Evolutionary conservation across 2,113 vertebrate species (phyloP), one percentile per base, ranked within the genome.

Genomic region (Hyperoodon ampullatus): DNA sequence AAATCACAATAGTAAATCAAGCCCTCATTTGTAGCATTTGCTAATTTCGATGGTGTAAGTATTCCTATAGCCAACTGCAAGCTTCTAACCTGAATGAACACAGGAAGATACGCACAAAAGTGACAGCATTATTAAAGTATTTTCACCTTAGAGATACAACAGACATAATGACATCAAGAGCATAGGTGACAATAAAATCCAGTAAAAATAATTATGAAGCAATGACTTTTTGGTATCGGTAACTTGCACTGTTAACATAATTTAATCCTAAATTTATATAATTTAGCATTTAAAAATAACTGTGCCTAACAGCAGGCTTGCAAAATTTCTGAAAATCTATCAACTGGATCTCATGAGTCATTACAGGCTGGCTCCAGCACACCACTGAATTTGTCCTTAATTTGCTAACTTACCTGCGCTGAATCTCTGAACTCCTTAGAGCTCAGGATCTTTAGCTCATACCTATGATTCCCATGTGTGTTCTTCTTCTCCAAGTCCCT

Each of bases 391-490:
- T 12, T 13, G 42, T 23, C 12, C 26, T 44, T 55, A 26, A 4
- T 15, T 26, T 53, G 28, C 71, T 23, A 5, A 15, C 1, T 14
- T 30, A 23, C 35, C 39, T 1, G 19, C 47, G 23, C 74, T 33
- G 24, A 18, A 35, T 11, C 72, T 42, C 58, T 60, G 66, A n/a
- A 24, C 26, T 30, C 23, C 33, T 19, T 15, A 3, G 23, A 26
- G 14, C 33, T 5, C 39, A 4, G 61, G 13, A 5, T 24, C 68
- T n/a, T 21, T 0, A 0, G 35, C 14, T 3, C 11, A 1, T n/a
- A 3, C 71, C 24, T 16, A 1, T 24, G 18, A 19, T 42, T 15
- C 8, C n/a, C 14, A 18, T 3, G 4, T 13, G 0, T 1, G 7
- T 3, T 8, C 26, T 63, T 47, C 47, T 81, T 44, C 42, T 33